These are phyloP conservation scores for Serinus canaria DNA, from an alignment of 2,113 vertebrate species.

Conservation along the genomic window DNA sequence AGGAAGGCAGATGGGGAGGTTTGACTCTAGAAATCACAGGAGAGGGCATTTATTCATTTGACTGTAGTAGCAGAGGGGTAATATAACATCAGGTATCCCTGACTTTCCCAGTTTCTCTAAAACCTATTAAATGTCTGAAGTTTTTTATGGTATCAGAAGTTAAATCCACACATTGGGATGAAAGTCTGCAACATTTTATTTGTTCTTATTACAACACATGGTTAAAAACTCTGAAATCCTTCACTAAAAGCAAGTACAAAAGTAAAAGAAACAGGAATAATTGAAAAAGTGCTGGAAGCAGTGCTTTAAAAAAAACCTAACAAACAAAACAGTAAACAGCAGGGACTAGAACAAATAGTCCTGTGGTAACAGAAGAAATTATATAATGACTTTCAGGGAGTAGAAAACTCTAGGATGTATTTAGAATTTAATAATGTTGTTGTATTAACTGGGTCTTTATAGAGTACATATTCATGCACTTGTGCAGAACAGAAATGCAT, in stretches of 20 bases:
- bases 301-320: background rate
- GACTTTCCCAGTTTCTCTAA: background rate
- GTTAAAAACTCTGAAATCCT: background rate
- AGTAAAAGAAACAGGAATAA: background rate
- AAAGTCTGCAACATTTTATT: background rate
- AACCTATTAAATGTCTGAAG: background rate
- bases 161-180: background rate
- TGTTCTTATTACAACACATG: background rate
- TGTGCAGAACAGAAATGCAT: background rate
- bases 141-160: background rate
- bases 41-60: background rate
- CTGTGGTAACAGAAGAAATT: background rate
- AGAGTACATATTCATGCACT: background rate
- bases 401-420: background rate
- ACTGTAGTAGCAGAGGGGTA: background rate
- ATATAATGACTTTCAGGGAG: background rate
- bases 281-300: background rate
- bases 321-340: background rate
- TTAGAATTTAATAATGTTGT: background rate
- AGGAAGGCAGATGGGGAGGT: background rate
- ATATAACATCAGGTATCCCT: background rate
- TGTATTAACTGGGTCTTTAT: background rate
- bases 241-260: background rate
- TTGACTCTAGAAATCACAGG: background rate
- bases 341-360: background rate